Base-by-base conservation (phyloP, 2,797 vertebrate species). In the Pangasius larnaudii region DNA sequence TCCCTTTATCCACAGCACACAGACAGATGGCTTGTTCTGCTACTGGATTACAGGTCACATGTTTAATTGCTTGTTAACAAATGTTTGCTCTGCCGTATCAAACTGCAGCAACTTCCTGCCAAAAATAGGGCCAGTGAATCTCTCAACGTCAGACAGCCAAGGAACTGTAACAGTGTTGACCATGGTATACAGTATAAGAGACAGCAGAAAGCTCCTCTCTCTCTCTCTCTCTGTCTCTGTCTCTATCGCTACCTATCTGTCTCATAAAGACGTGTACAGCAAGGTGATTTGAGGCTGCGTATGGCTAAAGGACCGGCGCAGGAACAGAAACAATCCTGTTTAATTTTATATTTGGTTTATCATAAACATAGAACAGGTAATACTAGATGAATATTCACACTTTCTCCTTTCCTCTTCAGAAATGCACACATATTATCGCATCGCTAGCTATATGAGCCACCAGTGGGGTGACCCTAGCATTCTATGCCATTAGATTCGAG, bases 31-130 rank as follows among this genome's bases (percentile, higher is more conserved):
- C 75, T 86, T 82, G 85, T 84, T 90, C 78, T 87, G 87, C 42
- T 82, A 88, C 74, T 86, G 85, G 65, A 90, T 89, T 89, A 89
- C 81, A 85, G 86, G 86, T 86, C 83, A 78, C 19, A 58, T 89
- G 84, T 91, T 89, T 91, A 91, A 93, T 92, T 91, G 89, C 90
- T 92, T 46, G 77, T 92, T 90, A 92, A 91, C 92, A 93, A 91
- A 89, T 89, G 84, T 90, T 91, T 92, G 88, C 90, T 81, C 85
- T n/a, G 63, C 61, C 78, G 65, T 87, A 83, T 84, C 79, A 78
- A 82, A 88, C 51, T 67, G 72, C 85, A 86, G 33, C 11, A 19
- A 85, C 81, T 89, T 91, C 81, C 80, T 93, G 89, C 74, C 89
- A 86, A 91, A 88, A 74, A 91, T 90, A 91, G 89, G 56, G 75